Evolutionary conservation across 2,113 vertebrate genomes (phyloP).

Genomic region (Tauraco erythrolophus): DNA sequence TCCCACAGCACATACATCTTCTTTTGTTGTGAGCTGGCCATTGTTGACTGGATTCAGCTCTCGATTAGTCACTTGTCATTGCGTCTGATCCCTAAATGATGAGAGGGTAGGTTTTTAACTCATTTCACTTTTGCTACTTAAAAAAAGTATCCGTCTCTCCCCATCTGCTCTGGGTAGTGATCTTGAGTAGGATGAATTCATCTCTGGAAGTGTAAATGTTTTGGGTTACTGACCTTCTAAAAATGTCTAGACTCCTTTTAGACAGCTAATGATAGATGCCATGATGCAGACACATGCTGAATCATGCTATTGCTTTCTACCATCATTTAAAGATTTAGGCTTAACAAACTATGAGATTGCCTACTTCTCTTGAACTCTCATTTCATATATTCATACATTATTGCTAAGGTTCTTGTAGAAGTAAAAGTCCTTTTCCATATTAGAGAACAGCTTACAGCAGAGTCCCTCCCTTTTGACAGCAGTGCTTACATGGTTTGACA

Average conservation of each 20-base stretch:
- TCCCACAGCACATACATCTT: background rate
- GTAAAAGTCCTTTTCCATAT: background rate
- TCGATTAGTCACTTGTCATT: background rate
- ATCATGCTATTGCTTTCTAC: background rate
- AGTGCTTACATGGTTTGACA: background rate
- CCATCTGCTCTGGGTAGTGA: background rate
- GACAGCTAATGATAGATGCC: background rate
- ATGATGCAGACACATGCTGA: background rate
- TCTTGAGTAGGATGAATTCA: background rate
- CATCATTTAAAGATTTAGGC: background rate
- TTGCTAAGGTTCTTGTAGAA: background rate
- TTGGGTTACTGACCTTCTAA: background rate
- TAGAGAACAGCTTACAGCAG: background rate
- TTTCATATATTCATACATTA: background rate
- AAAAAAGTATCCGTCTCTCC: background rate
- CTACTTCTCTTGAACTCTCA: background rate
- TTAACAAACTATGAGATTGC: background rate
- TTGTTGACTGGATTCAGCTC: background rate
- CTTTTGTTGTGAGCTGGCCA: background rate
- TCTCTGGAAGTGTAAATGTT: rapidly evolving
- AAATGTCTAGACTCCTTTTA: background rate
- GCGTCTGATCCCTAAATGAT: background rate
- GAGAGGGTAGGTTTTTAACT: background rate
- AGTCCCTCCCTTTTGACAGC: background rate
- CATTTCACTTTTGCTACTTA: background rate